phyloP scores from a whole-genome alignment of 2,888 invertebrate species.

The Enchytraeus crypticus region DNA sequence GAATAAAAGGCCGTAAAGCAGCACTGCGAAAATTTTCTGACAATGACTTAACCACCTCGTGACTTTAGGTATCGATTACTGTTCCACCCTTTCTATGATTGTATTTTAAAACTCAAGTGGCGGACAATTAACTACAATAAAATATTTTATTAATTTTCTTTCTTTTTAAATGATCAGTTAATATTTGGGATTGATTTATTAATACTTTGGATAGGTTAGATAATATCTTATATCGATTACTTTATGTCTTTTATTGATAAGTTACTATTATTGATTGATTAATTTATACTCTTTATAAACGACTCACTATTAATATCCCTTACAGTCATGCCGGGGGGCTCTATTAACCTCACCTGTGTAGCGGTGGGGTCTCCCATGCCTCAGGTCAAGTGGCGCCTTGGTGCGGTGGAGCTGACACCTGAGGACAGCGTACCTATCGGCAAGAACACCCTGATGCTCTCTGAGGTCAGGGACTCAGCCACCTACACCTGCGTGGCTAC shows the following conservation, averaged over 20 bases:
- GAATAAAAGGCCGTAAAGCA: no score
- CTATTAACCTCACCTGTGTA: conserved; percentile 86
- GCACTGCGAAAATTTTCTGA: no score
- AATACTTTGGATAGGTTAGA: background rate
- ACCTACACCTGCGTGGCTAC: conserved; percentile 96
- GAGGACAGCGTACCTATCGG: conserved; percentile 57
- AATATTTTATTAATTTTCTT: no score
- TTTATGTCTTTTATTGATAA: background rate
- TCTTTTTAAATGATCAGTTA: no score
- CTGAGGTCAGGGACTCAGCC: conserved; percentile 78
- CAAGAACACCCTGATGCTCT: conserved; percentile 74
- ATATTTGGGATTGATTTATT: background rate
- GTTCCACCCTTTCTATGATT: no score
- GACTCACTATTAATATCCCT: conserved; percentile 58
- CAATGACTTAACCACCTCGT: no score
- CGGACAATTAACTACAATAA: no score
- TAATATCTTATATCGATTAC: background rate
- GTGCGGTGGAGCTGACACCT: conserved; percentile 63
- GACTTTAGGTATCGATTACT: no score
- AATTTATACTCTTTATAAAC: conserved; percentile 64
- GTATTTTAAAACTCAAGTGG: no score
- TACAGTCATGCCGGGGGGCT: conserved; percentile 75
- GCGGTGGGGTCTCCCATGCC: conserved; percentile 98
- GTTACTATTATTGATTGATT: background rate
- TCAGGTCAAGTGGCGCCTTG: conserved; percentile 62